Evolutionary conservation across 2,797 vertebrate species (phyloP).

Genomic region (Sebastes reedi): DNA sequence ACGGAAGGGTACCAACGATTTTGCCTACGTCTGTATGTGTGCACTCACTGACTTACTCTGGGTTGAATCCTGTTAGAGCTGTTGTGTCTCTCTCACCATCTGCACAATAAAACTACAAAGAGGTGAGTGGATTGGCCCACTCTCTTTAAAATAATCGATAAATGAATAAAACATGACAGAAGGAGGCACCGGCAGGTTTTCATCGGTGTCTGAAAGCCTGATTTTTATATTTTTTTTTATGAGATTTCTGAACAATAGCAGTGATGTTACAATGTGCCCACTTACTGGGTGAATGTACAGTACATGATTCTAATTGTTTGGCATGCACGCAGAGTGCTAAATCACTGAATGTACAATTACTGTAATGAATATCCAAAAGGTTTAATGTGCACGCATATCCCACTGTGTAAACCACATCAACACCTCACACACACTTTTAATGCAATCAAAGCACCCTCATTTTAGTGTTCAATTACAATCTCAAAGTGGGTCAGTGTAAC

Average conservation of each 20-base stretch:
- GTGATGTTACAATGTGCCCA: not conserved
- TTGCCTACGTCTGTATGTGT: no score
- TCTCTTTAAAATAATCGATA: slow-evolving; percentile 16
- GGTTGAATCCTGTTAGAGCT: not conserved
- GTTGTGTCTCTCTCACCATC: not conserved
- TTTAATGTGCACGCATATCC: slow-evolving; percentile 2
- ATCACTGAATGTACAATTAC: slow-evolving; percentile 29
- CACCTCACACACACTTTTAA: not conserved
- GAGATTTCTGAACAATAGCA: not conserved
- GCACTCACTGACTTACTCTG: not conserved
- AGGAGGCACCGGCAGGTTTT: not conserved
- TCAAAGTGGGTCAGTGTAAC: slow-evolving; percentile 6
- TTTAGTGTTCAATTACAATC: slow-evolving; percentile 22
- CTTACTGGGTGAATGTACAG: not conserved
- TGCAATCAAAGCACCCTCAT: slow-evolving; percentile 12
- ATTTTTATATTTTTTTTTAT: not conserved
- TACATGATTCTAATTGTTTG: not conserved
- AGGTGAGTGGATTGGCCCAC: not conserved
- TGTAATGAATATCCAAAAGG: slow-evolving; percentile 6
- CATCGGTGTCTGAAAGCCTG: not conserved
- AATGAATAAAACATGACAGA: slow-evolving; percentile 17
- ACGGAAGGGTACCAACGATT: no score
- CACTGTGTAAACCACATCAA: not conserved
- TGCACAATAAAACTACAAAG: not conserved
- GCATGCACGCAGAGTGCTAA: not conserved